Conservation (phyloP, 2,797 vertebrate species). For the Prionace glauca region DNA sequence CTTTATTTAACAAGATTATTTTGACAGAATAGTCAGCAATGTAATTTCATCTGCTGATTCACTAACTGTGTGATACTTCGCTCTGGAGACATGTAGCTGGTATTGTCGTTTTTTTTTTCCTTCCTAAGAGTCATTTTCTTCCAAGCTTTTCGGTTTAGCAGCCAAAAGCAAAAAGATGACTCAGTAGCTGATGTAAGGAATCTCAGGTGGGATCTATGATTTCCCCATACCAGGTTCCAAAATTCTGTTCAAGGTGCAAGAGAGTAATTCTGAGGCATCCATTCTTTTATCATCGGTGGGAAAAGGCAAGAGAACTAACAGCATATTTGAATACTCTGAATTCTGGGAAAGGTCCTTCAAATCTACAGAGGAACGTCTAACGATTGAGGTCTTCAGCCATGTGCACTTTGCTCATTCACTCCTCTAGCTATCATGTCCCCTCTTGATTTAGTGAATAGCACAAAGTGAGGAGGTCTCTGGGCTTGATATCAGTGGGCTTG, state of each 20-base stretch:
- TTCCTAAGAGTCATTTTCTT: background rate
- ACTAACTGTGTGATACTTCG: background rate
- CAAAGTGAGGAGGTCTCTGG: background rate
- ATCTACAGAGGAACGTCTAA: background rate
- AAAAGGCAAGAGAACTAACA: background rate
- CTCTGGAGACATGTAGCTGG: background rate
- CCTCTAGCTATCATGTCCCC: background rate
- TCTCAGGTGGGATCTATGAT: background rate
- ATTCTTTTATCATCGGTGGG: background rate
- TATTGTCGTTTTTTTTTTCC: background rate
- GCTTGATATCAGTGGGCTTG: background rate
- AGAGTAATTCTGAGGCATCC: background rate
- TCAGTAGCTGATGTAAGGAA: conserved; percentile 6
- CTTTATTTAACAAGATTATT: conserved; percentile 7
- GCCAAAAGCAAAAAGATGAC: background rate
- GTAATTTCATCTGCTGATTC: background rate
- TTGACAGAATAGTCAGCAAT: background rate
- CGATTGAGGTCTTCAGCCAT: background rate
- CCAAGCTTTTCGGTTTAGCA: background rate
- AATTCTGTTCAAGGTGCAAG: background rate
- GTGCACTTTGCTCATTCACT: background rate
- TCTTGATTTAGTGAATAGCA: background rate
- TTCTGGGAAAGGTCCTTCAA: background rate
- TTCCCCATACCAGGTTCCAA: background rate
- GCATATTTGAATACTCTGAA: background rate